Conservation (phyloP, 2,113 vertebrate genomes). For the Heptranchias perlo region DNA sequence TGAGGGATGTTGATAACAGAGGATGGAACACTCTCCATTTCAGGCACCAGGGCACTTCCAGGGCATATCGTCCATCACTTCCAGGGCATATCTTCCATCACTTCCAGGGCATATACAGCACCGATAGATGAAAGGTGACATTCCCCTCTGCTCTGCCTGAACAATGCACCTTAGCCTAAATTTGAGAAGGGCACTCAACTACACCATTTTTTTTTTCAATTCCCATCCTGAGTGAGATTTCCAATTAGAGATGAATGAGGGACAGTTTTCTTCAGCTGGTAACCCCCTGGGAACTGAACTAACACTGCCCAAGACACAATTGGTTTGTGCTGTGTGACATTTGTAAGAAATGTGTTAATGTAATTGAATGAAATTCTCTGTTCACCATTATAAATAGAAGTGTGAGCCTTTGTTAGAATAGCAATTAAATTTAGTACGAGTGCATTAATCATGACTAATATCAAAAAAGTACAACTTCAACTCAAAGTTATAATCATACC, state of each 20-base stretch:
- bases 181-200: neutral
- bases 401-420: neutral
- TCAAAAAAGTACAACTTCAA: neutral
- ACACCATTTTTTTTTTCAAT: neutral
- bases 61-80: too few species aligned
- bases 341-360: neutral
- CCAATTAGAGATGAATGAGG: neutral
- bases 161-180: neutral
- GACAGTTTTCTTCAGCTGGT: neutral
- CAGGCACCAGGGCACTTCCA: neutral
- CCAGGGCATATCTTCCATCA: too few species aligned
- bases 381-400: neutral
- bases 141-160: neutral
- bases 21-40: neutral
- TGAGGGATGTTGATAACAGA: too few species aligned
- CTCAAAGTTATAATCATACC: neutral
- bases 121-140: neutral
- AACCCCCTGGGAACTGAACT: neutral
- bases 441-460: neutral
- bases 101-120: neutral
- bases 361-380: neutral
- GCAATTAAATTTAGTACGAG: neutral
- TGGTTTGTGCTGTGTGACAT: neutral
- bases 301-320: neutral
- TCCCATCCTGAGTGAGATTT: neutral